These are phyloP conservation scores for Muscicapa adusta DNA, from an alignment of 2,113 vertebrate genomes.

Conservation along the genomic window DNA sequence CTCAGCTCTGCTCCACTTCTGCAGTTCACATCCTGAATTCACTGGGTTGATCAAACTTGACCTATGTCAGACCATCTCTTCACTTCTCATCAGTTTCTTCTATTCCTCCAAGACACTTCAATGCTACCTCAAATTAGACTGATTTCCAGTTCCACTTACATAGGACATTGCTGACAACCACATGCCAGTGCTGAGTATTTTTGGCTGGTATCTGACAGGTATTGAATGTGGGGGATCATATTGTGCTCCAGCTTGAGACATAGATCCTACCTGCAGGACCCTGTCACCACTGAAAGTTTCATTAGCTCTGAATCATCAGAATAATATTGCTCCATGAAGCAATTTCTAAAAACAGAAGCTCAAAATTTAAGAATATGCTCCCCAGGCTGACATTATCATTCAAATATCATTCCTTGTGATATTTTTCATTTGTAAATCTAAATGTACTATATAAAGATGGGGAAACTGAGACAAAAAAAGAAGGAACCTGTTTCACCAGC, in stretches of 20 bases:
- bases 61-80: neutral
- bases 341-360: conserved; percentile 35
- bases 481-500: neutral
- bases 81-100: neutral
- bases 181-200: neutral
- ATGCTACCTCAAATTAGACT: neutral
- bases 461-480: neutral
- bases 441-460: neutral
- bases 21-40: neutral
- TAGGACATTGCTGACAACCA: neutral
- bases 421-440: neutral
- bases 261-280: neutral
- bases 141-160: neutral
- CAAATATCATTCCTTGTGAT: neutral
- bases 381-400: neutral
- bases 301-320: conserved; percentile 13
- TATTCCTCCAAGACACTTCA: neutral
- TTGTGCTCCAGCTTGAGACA: neutral
- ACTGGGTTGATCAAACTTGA: neutral
- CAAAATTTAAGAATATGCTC: conserved; percentile 1
- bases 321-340: neutral
- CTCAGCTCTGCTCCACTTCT: neutral
- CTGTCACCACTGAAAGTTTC: neutral
- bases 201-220: neutral
- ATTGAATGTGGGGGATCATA: neutral